These are phyloP conservation scores for Poicephalus meyeri DNA, from an alignment of 2,113 vertebrate genomes.

Conservation along the genomic window DNA sequence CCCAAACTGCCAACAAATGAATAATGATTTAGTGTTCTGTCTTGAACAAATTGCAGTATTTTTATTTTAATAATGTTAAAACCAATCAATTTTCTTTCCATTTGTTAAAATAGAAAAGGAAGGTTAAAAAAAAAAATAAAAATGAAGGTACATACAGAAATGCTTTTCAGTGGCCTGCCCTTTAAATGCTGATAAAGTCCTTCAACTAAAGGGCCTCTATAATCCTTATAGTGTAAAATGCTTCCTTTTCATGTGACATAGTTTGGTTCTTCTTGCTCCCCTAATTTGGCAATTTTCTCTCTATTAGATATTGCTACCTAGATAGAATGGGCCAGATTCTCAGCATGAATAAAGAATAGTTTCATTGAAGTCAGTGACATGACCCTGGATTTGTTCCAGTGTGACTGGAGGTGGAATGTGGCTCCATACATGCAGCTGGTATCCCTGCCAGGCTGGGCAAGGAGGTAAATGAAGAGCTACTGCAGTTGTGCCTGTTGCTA, in stretches of 20 bases:
- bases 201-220: neutral
- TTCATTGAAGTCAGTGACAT: conserved; percentile 16
- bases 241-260: neutral
- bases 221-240: neutral
- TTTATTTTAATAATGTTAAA: neutral
- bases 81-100: neutral
- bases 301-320: neutral
- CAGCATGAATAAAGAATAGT: neutral
- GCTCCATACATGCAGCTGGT: neutral
- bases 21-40: neutral
- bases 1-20: neutral
- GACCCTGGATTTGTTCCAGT: conserved; percentile 1
- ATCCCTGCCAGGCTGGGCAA: neutral
- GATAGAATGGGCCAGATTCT: neutral
- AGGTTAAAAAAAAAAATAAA: neutral
- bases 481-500: neutral
- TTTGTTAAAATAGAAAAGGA: neutral
- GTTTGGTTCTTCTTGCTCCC: neutral
- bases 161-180: neutral
- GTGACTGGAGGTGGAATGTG: conserved; percentile 12
- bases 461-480: neutral
- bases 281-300: neutral
- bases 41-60: neutral
- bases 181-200: neutral
- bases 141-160: neutral